Conservation (phyloP, 2,797 vertebrate species). For the Malacoraja senta region DNA sequence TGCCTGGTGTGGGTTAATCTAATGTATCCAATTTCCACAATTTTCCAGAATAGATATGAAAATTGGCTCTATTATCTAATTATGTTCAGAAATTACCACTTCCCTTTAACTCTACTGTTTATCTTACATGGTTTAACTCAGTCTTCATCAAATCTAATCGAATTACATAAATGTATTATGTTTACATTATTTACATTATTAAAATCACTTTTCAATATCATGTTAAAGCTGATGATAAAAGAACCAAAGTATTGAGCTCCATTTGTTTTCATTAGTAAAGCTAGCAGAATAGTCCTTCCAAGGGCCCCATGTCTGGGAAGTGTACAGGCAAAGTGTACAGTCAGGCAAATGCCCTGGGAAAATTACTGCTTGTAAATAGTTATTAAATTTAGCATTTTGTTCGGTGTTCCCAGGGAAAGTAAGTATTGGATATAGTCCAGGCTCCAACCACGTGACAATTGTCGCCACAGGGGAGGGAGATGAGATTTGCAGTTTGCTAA, state of each 20-base stretch:
- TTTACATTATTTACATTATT: background rate
- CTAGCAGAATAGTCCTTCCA: background rate
- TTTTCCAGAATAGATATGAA: background rate
- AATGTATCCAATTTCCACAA: background rate
- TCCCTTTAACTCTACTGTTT: background rate
- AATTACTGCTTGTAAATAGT: background rate
- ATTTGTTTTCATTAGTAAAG: background rate
- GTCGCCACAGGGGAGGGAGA: background rate
- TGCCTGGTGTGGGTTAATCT: background rate
- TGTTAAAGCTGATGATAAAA: background rate
- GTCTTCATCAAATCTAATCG: background rate
- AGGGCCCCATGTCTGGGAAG: background rate
- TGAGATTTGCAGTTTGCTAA: background rate
- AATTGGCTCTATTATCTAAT: background rate
- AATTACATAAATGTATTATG: background rate
- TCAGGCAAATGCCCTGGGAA: background rate
- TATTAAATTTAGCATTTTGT: conserved; percentile 23
- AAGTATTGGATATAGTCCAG: conserved; percentile 13
- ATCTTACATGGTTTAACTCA: background rate
- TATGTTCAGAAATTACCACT: background rate
- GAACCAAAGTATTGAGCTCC: too few relatives aligned
- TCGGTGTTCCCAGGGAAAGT: conserved; percentile 18
- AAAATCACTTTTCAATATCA: background rate
- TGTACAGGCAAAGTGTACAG: background rate
- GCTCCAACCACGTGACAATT: background rate